Evolutionary conservation across 2,888 invertebrate species (phyloP).

Genomic region (Callimorpha dominula): DNA sequence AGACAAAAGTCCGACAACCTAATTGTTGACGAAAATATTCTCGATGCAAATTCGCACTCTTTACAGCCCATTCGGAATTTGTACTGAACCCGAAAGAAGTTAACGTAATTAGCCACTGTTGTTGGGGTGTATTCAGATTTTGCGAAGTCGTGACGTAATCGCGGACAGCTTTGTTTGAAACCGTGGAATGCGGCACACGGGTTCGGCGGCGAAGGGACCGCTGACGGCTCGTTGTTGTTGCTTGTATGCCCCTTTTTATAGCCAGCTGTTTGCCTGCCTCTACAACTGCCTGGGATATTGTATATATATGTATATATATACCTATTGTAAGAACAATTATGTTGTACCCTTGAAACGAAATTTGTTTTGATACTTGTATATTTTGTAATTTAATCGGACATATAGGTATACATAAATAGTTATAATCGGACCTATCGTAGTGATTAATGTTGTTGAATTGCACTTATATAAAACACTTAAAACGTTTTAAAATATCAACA

Average conservation of each 20-base stretch:
- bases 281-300: too few relatives aligned
- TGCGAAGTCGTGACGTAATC: conserved; percentile 53
- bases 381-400: too few relatives aligned
- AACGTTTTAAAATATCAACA: too few relatives aligned
- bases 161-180: conserved; percentile 48
- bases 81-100: conserved; percentile 80
- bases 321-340: too few relatives aligned
- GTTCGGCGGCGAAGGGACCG: conserved; percentile 3
- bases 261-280: not conserved
- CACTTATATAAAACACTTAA: too few relatives aligned
- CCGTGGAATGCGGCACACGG: conserved; percentile 33
- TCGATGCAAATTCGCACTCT: conserved; percentile 85
- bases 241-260: conserved; percentile 9
- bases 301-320: too few relatives aligned
- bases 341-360: too few relatives aligned
- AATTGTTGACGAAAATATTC: conserved; percentile 86
- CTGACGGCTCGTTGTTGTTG: conserved; percentile 10
- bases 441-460: too few relatives aligned
- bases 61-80: conserved; percentile 85
- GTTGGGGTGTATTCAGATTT: conserved; percentile 68
- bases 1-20: conserved; percentile 82
- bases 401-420: too few relatives aligned
- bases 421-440: too few relatives aligned
- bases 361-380: too few relatives aligned
- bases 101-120: conserved; percentile 77